Percentiles rank a stretch among this genome's conserved stretches.
phyloP scores from a whole-genome alignment of 2,797 vertebrate genomes.

The Artibeus jamaicensis region DNA sequence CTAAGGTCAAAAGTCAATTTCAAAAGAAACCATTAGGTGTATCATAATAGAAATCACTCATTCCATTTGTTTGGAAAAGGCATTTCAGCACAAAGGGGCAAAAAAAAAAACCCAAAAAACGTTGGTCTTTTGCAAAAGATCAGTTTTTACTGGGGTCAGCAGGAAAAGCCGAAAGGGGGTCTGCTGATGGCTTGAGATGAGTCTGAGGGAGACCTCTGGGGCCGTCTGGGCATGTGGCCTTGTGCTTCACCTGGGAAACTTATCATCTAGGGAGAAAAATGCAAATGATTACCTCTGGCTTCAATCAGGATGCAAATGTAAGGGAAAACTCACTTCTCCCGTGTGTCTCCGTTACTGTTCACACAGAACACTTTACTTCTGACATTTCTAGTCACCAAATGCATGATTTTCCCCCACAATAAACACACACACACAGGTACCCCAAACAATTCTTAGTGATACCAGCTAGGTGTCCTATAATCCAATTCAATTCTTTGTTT shows the following conservation, averaged over 20 bases:
- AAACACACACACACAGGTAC: not conserved
- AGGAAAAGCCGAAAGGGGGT: constrained; percentile 59
- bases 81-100: constrained; percentile 68
- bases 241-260: constrained; percentile 51
- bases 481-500: not conserved
- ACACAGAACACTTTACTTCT: not conserved
- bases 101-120: constrained; percentile 64
- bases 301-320: constrained; percentile 65
- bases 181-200: constrained; percentile 73
- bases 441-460: not conserved
- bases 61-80: constrained; percentile 78
- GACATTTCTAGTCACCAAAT: not conserved
- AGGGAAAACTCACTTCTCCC: not conserved
- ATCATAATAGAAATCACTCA: constrained; percentile 75
- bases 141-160: constrained; percentile 35
- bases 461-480: not conserved
- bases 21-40: constrained; percentile 65
- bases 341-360: not conserved
- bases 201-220: constrained; percentile 2
- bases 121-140: constrained; percentile 67
- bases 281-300: constrained; percentile 72
- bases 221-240: constrained; percentile 38
- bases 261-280: constrained; percentile 57
- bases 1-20: constrained; percentile 68
- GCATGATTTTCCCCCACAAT: accelerated